These are phyloP conservation scores for Danaus plexippus DNA, from an alignment of 1,140 invertebrate species.

Conservation along the genomic window DNA sequence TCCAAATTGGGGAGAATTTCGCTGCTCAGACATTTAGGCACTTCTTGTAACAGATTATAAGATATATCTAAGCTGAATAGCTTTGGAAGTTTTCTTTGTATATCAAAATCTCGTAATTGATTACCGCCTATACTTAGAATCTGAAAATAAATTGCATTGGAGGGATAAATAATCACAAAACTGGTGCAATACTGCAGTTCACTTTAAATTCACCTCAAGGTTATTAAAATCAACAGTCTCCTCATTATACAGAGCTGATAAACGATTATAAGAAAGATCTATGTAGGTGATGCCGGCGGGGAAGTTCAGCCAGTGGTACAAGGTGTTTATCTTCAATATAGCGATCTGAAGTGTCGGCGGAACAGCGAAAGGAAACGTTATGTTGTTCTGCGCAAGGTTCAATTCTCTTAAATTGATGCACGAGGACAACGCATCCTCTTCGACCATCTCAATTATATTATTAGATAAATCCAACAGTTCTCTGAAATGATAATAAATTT, in stretches of 20 bases:
- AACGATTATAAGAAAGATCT: constrained; percentile 61
- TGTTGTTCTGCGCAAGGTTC: constrained; percentile 63
- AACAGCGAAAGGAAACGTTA: constrained; percentile 51
- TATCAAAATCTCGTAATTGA: constrained; percentile 50
- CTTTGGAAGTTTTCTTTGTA: constrained; percentile 46
- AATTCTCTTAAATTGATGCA: constrained; percentile 51
- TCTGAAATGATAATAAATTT: constrained; percentile 35
- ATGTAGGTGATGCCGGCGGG: constrained; percentile 56
- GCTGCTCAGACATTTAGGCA: constrained; percentile 53
- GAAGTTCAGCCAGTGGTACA: constrained; percentile 59
- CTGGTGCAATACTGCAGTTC: constrained; percentile 17
- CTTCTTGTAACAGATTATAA: constrained; percentile 50
- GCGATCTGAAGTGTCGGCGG: constrained; percentile 48
- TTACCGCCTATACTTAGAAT: constrained; percentile 61
- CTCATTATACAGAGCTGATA: constrained; percentile 52
- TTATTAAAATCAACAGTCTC: constrained; percentile 45
- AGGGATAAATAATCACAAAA: no score
- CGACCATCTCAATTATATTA: constrained; percentile 62
- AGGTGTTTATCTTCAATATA: constrained; percentile 52
- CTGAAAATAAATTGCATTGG: constrained; percentile 36
- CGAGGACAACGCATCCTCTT: constrained; percentile 46
- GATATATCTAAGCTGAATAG: constrained; percentile 60
- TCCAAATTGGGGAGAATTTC: constrained; percentile 55
- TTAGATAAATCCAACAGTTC: constrained; percentile 62
- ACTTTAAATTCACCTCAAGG: constrained; percentile 46